These are phyloP conservation scores for Oscheius sp. DNA, from an alignment of 2,888 invertebrate species.

Conservation along the genomic window DNA sequence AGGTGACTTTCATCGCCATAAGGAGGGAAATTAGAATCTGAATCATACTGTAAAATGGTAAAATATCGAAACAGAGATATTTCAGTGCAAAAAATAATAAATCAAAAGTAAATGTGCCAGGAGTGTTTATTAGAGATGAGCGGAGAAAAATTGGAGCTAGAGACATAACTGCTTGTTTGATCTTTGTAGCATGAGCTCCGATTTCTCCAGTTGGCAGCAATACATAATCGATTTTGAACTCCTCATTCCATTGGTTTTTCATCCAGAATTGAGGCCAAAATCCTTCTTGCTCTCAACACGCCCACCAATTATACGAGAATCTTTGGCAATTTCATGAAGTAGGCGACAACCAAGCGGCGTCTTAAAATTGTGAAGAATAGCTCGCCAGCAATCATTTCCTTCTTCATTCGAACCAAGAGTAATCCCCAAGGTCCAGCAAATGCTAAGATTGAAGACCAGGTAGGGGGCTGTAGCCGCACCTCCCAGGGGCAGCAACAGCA, in stretches of 20 bases:
- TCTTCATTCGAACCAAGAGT: neutral
- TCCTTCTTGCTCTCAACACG: conserved; percentile 4
- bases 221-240: neutral
- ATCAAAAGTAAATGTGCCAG: too few species aligned
- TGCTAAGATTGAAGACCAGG: neutral
- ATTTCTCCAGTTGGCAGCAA: neutral
- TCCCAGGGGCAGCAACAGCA: neutral
- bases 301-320: neutral
- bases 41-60: neutral
- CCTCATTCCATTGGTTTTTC: conserved; percentile 3
- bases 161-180: neutral
- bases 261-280: conserved; percentile 13
- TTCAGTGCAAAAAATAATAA: neutral
- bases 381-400: conserved; percentile 6
- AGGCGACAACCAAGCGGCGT: neutral
- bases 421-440: neutral
- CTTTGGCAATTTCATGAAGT: neutral
- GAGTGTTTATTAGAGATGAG: too few species aligned
- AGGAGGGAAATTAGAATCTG: neutral
- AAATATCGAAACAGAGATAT: neutral
- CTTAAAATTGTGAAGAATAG: neutral
- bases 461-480: neutral
- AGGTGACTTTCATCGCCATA: neutral
- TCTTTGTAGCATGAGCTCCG: neutral
- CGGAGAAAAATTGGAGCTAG: too few species aligned